Evolutionary conservation across 2,797 vertebrate species (phyloP), one percentile per base, ranked within the genome.

Genomic region (Heteromormyrus szaboi): DNA sequence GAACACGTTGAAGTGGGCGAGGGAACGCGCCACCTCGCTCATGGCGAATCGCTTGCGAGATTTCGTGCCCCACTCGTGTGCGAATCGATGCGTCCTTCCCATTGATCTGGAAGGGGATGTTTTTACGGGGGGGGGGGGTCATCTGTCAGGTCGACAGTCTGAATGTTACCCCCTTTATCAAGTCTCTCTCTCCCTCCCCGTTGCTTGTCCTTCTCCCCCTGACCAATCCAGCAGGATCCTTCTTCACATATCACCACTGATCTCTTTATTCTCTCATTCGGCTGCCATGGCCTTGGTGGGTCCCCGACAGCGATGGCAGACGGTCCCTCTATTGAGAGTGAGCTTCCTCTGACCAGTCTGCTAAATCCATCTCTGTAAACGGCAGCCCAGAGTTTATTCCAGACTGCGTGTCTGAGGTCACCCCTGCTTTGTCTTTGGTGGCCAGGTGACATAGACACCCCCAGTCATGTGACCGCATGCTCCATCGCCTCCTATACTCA

Each of bases 161-260:
- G 87, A 92, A 93, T 91, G 93, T 93, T 91, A 91, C 51, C 83
- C 88, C 92, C 89, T 92, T 89, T 83, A 91, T 90, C 92, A 90
- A 89, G 46, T 72, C 81, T 86, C 46, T 46, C 88, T 51, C 65
- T 89, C 51, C 22, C 83, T 22, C 65, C 12, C 12, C 12, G 12
- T 17, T 33, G 29, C 65, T 72, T 4, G 29, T 37, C 65, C 65
- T 17, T 72, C 65, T 37, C 65, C 29, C 65, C 29, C 65, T 25
- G 65, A 33, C 65, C 65, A 14, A 68, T 25, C 22, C 48, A n/a
- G 48, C n/a, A 51, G 41, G 22, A 3, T 51, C 29, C 44, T 37
- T 44, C 81, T 29, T 85, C n/a, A 48, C 59, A 89, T 90, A 41
- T 88, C 54, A 3, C 37, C 87, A 22, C 53, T 50, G 86, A 53